Percentiles rank a stretch among this genome's conserved stretches.
Conservation (phyloP, 2,113 vertebrate genomes). For the Daphoenositta chrysoptera region DNA sequence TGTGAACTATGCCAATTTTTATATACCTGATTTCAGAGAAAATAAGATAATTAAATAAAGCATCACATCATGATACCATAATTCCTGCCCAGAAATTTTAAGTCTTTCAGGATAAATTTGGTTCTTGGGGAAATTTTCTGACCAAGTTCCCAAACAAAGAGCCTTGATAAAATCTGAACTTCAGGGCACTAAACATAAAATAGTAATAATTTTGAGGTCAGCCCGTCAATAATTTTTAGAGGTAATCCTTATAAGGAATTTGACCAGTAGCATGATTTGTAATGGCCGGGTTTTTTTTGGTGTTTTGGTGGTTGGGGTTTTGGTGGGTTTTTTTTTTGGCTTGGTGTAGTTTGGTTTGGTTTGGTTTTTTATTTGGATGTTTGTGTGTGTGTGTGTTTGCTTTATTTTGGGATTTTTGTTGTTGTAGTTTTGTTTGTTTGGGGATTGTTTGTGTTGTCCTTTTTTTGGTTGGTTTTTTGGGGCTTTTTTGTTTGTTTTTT, state of each 20-base stretch:
- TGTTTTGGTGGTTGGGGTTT: neutral
- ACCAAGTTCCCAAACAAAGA: neutral
- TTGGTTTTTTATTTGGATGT: neutral
- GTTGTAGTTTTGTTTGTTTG: too few relatives aligned
- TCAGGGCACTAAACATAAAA: neutral
- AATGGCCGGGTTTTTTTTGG: fast-evolving
- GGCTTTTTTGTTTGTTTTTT: too few relatives aligned
- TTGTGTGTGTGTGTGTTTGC: neutral
- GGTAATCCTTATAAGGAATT: neutral
- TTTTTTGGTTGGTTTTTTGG: neutral
- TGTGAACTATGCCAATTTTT: neutral
- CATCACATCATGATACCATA: neutral
- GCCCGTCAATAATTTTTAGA: neutral
- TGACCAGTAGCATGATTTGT: neutral
- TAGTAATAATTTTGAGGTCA: neutral
- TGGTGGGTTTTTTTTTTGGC: neutral
- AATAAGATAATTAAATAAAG: neutral
- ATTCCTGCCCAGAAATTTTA: neutral
- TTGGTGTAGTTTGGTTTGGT: neutral
- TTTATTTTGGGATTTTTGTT: neutral
- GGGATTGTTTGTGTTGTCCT: too few relatives aligned
- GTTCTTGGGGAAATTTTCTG: neutral
- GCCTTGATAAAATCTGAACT: neutral
- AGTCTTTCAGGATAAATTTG: neutral
- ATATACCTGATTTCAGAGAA: neutral